Evolutionary conservation across 1,140 invertebrate genomes (phyloP).

Genomic region (Colletes gigas): DNA sequence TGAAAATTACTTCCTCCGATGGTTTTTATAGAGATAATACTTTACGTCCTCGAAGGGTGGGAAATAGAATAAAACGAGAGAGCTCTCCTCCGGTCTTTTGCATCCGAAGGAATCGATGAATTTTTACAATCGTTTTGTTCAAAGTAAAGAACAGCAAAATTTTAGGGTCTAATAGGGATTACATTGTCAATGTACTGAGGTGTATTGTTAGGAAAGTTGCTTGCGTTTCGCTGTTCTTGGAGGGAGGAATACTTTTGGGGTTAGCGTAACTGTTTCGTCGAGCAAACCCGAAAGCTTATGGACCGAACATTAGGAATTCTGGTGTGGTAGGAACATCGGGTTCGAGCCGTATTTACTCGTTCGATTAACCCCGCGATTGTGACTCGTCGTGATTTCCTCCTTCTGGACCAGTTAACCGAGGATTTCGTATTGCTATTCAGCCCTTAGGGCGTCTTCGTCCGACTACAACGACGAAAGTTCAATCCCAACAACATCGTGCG

Average conservation of each 20-base stretch:
- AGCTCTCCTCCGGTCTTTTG: no score
- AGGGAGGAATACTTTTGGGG: not conserved
- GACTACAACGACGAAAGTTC: not conserved
- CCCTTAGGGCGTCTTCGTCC: not conserved
- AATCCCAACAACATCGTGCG: not conserved
- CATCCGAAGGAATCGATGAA: no score
- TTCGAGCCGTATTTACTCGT: constrained; percentile 50
- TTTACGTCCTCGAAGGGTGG: not conserved
- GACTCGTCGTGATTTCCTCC: constrained; percentile 54
- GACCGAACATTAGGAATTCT: constrained; percentile 55
- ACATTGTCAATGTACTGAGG: no score
- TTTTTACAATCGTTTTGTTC: no score
- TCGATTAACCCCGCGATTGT: constrained; percentile 52
- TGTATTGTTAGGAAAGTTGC: not conserved
- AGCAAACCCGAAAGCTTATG: constrained; percentile 4
- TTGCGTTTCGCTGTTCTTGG: not conserved
- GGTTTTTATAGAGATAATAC: not conserved
- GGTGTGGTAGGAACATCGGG: constrained; percentile 41
- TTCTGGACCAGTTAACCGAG: constrained; percentile 49
- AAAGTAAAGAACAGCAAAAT: not conserved
- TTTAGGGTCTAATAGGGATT: not conserved
- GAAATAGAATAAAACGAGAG: not conserved
- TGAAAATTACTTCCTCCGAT: constrained; percentile 4
- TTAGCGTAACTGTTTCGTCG: not conserved
- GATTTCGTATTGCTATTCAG: constrained; percentile 29